phyloP scores from a whole-genome alignment of 2,888 invertebrate species.

The Hydrotaea cyrtoneurina region DNA sequence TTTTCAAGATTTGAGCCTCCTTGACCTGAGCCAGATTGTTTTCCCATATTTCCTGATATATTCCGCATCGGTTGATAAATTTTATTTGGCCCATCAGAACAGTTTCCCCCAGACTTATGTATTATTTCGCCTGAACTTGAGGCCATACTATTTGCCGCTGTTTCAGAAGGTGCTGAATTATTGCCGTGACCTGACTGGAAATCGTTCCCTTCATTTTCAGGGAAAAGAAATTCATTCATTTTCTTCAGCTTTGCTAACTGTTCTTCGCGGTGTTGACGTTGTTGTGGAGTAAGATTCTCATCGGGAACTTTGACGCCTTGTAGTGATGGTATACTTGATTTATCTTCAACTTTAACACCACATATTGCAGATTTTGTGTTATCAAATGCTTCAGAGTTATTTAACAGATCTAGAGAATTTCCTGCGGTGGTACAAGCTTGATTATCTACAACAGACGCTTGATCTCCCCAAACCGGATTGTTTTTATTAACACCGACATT shows the following conservation, averaged over 20 bases:
- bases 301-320: slow-evolving; percentile 95
- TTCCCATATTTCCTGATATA: slow-evolving; percentile 64
- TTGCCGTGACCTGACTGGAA: slow-evolving; percentile 53
- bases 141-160: slow-evolving; percentile 41
- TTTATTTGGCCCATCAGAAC: slow-evolving; percentile 56
- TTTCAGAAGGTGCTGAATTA: slow-evolving; percentile 65
- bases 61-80: slow-evolving; percentile 69
- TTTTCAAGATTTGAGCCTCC: not conserved
- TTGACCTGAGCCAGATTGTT: not conserved
- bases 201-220: slow-evolving; percentile 83
- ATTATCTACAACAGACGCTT: not conserved
- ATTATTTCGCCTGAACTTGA: slow-evolving; percentile 50
- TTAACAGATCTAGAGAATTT: slow-evolving; percentile 44
- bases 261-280: slow-evolving; percentile 95
- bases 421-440: not conserved
- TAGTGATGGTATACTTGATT: slow-evolving; percentile 83
- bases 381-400: slow-evolving; percentile 48
- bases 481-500: not conserved
- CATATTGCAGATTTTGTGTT: slow-evolving; percentile 77
- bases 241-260: slow-evolving; percentile 93
- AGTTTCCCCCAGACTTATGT: slow-evolving; percentile 54
- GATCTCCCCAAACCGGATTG: not conserved
- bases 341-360: slow-evolving; percentile 45
- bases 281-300: slow-evolving; percentile 97
- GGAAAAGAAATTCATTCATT: slow-evolving; percentile 96